These are phyloP conservation scores for Xenentodon cancila DNA, from an alignment of 2,797 vertebrate species.

Conservation along the genomic window DNA sequence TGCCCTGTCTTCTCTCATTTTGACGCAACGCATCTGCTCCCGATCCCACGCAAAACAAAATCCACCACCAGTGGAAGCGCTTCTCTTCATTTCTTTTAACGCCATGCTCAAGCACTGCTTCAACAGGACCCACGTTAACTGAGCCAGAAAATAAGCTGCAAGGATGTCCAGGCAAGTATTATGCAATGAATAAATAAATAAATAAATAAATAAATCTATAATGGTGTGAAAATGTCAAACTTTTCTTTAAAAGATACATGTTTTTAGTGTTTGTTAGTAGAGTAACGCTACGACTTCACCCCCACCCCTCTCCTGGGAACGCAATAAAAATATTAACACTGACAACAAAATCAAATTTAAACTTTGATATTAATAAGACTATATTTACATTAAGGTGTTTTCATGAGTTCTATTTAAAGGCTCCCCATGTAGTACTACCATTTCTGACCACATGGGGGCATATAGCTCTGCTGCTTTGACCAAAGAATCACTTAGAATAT, in stretches of 20 bases:
- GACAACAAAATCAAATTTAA: no score
- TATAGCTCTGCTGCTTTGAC: no score
- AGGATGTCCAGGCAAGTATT: background rate
- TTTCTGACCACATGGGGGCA: no score
- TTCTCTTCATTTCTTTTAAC: slow-evolving; percentile 1
- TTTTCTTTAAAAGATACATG: background rate
- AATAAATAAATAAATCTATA: background rate
- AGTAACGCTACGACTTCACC: no score
- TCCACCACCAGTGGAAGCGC: slow-evolving; percentile 1
- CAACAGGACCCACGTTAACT: slow-evolving; percentile 2
- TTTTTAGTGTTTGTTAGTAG: no score
- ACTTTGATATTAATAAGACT: no score
- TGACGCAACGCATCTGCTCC: slow-evolving; percentile 42
- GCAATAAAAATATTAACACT: no score
- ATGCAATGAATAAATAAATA: slow-evolving; percentile 13
- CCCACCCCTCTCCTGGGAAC: no score
- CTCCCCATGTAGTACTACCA: no score
- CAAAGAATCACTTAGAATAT: no score
- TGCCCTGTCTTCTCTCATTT: slow-evolving; percentile 61
- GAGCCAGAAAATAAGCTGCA: background rate
- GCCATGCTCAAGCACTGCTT: background rate
- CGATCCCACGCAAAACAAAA: slow-evolving; percentile 32
- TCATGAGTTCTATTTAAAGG: no score
- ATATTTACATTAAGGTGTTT: no score
- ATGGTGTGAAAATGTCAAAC: slow-evolving; percentile 16